Evolutionary conservation across 2,797 vertebrate species (phyloP), one percentile per base, ranked within the genome.

Genomic region (Anableps anableps): DNA sequence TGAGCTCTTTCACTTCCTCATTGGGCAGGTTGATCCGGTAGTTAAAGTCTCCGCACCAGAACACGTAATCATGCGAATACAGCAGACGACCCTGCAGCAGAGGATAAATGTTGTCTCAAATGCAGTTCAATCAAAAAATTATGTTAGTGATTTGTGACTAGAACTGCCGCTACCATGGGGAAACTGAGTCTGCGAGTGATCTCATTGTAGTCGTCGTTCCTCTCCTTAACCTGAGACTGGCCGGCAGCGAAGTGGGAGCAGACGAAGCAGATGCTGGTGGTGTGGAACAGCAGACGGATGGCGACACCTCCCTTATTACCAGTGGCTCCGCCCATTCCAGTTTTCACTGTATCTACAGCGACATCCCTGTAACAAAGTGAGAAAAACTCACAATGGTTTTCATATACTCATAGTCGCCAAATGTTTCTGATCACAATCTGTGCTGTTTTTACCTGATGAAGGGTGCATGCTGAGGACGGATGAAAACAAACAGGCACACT

Each of bases 21-120:
- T 99, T 99, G 73, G 98, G 97, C 80, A 98, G 92, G 91, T 90
- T 97, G 79, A 99, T 99, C 29, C 98, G 96, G 90, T 99, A 99
- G 92, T 99, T 99, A 83, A 99, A 99, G 92, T 99, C 99, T 29
- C 98, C 99, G 74, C 98, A 99, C 98, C 99, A 99, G 93, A 99
- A 99, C 23, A 99, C 96, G 43, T 99, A 99, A 92, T 99, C 99
- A 73, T 99, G 99, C 3, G 98, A 99, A 92, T 98, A 97, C 0
- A 99, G 95, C 94, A 99, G 95, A 80, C 98, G 97, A 78, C 99
- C 99, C 98, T 99, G 88, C 79, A 26, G 68, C 50, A 74, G 3
- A 72, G 50, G 43, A 74, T 3, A 9, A 21, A 31, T 74, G 31
- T 0, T 0, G 48, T 85, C 77, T 55, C 55, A 31, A 50, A 34